Base-by-base conservation (phyloP, 2,113 vertebrate genomes). In the Bubalus kerabau region DNA sequence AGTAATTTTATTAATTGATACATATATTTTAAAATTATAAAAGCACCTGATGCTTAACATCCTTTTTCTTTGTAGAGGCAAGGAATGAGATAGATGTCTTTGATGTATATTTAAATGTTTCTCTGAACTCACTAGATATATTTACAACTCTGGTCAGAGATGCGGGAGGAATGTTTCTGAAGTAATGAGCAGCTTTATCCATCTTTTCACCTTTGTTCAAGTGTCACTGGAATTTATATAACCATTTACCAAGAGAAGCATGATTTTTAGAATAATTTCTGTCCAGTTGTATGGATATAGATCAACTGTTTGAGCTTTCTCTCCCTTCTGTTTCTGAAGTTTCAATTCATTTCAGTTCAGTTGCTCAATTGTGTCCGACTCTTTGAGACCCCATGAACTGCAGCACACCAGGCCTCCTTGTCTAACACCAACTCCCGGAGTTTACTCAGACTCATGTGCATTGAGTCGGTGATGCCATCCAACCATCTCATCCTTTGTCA, bases 321-420 rank as follows among this genome's bases (percentile, higher is more conserved):
- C 30, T 50, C 3, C 1, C 13, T 74, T 60, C 21, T 87, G 23
- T 86, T 64, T n/a, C 82, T 88, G 26, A 71, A 5, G 40, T 32
- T 95, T 30, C 30, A 56, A 6, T 71, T 71, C 19, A 71, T 19
- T 71, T 12, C 64, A 71, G n/a, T 71, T 71, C n/a, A 71, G 19
- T 21, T 0, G 0, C n/a, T 71, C 17, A 40, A 19, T 23, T 5
- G 2, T 71, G n/a, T 40, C 1, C 0, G 23, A 1, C n/a, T 71
- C 67, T 40, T 71, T 40, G 64, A 0, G 19, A 71, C n/a, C 9
- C n/a, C n/a, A 71, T 71, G 67, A 71, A 71, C 10, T 5, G 2
- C 1, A 40, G n/a, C n/a, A 71, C 0, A 0, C 10, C n/a, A 71
- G 67, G 67, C n/a, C 2, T 40, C 67, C 10, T 19, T 71, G n/a